Percentiles rank a stretch among this genome's conserved stretches.
phyloP scores from a whole-genome alignment of 1,140 invertebrate species.

The Rhagoletis pomonella region DNA sequence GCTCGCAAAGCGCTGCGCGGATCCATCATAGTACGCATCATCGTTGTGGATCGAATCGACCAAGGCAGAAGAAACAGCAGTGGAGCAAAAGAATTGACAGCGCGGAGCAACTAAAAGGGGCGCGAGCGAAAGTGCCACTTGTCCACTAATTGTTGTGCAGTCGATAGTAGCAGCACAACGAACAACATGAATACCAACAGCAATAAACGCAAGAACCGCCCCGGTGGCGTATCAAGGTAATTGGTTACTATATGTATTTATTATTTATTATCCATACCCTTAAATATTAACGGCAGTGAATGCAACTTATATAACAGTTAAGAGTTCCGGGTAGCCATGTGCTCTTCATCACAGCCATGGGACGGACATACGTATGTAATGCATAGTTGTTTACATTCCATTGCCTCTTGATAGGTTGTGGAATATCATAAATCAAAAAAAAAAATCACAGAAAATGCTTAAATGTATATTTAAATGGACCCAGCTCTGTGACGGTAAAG shows the following conservation, averaged over 20 bases:
- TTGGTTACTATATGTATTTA: neutral
- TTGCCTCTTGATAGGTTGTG: no score
- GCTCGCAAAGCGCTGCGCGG: neutral
- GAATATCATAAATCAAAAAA: no score
- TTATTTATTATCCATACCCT: neutral
- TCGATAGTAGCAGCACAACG: neutral
- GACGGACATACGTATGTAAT: no score
- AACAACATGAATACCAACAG: slow-evolving; percentile 64
- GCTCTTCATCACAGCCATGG: neutral
- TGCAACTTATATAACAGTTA: neutral
- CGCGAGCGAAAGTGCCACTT: slow-evolving; percentile 39
- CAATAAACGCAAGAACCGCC: slow-evolving; percentile 73
- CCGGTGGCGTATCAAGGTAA: slow-evolving; percentile 61
- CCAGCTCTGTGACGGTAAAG: no score
- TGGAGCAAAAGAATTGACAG: slow-evolving; percentile 9
- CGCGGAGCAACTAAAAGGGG: neutral
- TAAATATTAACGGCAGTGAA: no score
- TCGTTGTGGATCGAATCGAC: neutral
- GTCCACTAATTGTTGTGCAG: neutral
- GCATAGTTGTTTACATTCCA: no score
- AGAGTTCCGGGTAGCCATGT: neutral
- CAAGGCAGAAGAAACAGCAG: neutral
- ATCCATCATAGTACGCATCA: neutral
- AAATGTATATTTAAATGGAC: no score
- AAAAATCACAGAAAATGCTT: no score